phyloP scores from a whole-genome alignment of 2,797 vertebrate species.

The Halcyon chelicuti region DNA sequence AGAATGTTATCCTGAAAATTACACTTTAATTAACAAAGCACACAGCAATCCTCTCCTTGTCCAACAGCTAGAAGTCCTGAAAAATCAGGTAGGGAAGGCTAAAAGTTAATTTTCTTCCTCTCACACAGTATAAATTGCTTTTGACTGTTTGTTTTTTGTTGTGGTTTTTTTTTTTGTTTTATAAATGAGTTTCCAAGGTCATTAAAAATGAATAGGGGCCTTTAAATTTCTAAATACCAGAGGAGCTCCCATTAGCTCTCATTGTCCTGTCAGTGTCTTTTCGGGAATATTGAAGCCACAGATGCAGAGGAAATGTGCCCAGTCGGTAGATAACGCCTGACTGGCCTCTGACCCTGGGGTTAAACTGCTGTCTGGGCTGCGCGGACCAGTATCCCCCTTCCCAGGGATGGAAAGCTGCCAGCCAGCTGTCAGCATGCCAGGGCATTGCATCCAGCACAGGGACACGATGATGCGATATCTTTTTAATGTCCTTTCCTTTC shows the following conservation, averaged over 20 bases:
- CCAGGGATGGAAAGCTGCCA: conserved; percentile 82
- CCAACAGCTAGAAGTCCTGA: background rate
- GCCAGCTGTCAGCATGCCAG: conserved; percentile 65
- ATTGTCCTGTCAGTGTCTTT: conserved; percentile 51
- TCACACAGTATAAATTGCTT: background rate
- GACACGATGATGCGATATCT: fast-evolving
- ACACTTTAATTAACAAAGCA: conserved; percentile 59
- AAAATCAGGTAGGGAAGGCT: background rate
- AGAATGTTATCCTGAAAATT: conserved; percentile 51
- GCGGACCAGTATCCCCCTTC: conserved; percentile 82
- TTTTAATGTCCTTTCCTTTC: conserved; percentile 5
- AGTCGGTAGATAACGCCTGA: conserved; percentile 87
- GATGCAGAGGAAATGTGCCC: conserved; percentile 79
- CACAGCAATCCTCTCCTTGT: conserved; percentile 25
- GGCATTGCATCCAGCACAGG: background rate
- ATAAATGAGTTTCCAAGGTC: conserved; percentile 1
- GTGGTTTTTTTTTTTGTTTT: background rate
- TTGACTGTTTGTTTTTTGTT: conserved; percentile 18
- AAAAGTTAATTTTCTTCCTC: background rate
- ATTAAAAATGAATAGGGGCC: conserved; percentile 19
- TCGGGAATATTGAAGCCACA: conserved; percentile 39
- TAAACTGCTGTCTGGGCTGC: conserved; percentile 87
- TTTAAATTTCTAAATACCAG: conserved; percentile 53
- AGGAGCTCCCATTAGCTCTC: conserved; percentile 53
- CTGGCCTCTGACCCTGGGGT: conserved; percentile 88